Conservation (phyloP, 2,797 vertebrate species). For the Sparus aurata region DNA sequence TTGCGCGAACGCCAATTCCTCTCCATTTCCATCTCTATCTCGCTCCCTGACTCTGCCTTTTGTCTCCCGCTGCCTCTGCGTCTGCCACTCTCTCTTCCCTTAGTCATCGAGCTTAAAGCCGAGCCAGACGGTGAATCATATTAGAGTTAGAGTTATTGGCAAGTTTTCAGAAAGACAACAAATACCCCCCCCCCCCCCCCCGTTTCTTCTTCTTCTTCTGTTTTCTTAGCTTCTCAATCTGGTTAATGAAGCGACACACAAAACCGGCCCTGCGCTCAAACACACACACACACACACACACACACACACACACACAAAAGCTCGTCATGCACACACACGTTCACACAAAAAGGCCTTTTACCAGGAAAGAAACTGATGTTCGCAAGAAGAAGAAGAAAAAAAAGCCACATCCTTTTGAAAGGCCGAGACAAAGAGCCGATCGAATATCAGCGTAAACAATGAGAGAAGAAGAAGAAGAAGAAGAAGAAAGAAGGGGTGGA, state of each 20-base stretch:
- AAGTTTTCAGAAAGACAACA: conserved; percentile 57
- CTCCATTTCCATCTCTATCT: conserved; percentile 53
- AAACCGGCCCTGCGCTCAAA: no score
- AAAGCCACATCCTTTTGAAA: conserved; percentile 65
- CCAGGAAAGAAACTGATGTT: conserved; percentile 48
- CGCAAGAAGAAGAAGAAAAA: neutral
- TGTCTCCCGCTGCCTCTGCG: conserved; percentile 48
- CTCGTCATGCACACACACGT: neutral
- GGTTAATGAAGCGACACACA: conserved; percentile 21
- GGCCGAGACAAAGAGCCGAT: conserved; percentile 50
- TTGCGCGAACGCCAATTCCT: conserved; percentile 45
- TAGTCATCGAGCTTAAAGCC: conserved; percentile 63
- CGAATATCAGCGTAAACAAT: conserved; percentile 43
- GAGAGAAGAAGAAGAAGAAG: conserved; percentile 7
- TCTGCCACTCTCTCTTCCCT: conserved; percentile 47
- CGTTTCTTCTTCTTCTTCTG: neutral
- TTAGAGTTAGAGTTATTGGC: conserved; percentile 60
- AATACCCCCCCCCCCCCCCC: conserved; percentile 9
- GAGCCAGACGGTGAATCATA: conserved; percentile 70
- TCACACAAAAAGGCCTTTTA: conserved; percentile 8
- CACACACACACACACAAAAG: neutral
- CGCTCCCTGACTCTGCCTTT: conserved; percentile 55
- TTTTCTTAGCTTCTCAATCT: conserved; percentile 23
- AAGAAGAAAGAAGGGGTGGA: neutral
- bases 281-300: conserved; percentile 27